Conservation (phyloP, 2,888 invertebrate species). For the Ormyrus nitidulus region DNA sequence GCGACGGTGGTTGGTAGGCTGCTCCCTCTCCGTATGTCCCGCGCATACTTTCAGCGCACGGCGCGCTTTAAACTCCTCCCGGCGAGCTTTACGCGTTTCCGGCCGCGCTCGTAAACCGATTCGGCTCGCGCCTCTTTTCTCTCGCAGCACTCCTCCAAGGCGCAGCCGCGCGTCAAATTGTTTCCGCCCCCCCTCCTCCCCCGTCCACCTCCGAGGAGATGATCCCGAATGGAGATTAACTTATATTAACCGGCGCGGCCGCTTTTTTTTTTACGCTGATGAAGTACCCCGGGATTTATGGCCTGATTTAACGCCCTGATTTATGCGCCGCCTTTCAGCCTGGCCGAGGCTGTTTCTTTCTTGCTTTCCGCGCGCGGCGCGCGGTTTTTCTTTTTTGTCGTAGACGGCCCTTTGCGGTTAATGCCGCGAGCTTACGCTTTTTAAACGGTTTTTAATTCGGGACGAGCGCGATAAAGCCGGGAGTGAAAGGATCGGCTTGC, state of each 20-base stretch:
- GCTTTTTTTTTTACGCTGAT: conserved; percentile 45
- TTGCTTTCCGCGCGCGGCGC: neutral
- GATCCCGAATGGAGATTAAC: conserved; percentile 50
- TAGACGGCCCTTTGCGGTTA: neutral
- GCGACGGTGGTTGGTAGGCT: too few relatives aligned
- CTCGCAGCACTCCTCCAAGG: conserved; percentile 27
- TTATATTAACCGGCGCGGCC: conserved; percentile 16
- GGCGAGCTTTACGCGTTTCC: too few relatives aligned
- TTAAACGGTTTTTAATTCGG: too few relatives aligned
- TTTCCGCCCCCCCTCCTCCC: conserved; percentile 7
- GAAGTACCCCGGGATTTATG: conserved; percentile 47
- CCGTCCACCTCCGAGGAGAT: conserved; percentile 3
- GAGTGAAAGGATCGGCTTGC: too few relatives aligned
- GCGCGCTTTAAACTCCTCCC: too few relatives aligned
- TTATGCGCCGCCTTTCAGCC: conserved; percentile 33
- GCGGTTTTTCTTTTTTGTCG: neutral
- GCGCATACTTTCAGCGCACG: too few relatives aligned
- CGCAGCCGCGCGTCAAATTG: conserved; percentile 51
- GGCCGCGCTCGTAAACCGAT: too few relatives aligned
- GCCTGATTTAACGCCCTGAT: conserved; percentile 38
- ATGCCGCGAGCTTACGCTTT: too few relatives aligned
- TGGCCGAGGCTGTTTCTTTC: neutral
- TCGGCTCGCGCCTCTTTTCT: neutral
- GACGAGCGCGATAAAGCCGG: too few relatives aligned
- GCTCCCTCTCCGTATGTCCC: too few relatives aligned